Conservation (phyloP, 2,113 vertebrate genomes). For the Pyrgilauda ruficollis region DNA sequence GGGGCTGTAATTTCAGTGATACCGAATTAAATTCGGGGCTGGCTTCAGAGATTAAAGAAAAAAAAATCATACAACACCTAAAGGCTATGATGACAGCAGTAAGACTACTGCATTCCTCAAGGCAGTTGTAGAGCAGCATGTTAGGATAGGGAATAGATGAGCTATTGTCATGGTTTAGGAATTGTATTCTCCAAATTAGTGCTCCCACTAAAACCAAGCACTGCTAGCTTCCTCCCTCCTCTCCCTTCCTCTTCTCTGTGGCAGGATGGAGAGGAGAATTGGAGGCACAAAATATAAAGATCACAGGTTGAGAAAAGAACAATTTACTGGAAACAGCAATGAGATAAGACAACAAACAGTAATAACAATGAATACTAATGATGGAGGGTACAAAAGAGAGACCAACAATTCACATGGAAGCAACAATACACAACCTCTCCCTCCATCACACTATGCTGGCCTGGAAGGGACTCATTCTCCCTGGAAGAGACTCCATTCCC, state of each 20-base stretch:
- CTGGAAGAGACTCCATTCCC: not conserved
- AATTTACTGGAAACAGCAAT: not conserved
- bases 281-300: not conserved
- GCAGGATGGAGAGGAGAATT: not conserved
- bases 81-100: not conserved
- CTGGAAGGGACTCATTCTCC: not conserved
- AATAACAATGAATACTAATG: not conserved
- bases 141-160: not conserved
- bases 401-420: not conserved
- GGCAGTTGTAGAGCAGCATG: not conserved
- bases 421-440: not conserved
- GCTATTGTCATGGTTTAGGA: not conserved
- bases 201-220: not conserved
- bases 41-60: not conserved
- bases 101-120: not conserved
- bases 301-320: not conserved
- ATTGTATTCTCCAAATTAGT: not conserved
- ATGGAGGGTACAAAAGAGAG: not conserved
- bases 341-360: not conserved
- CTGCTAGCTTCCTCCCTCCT: not conserved
- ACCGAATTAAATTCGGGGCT: not conserved
- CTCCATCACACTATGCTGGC: not conserved
- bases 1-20: not conserved
- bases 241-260: not conserved
- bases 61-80: not conserved